These are phyloP conservation scores for Menura novaehollandiae DNA, from an alignment of 2,113 vertebrate genomes.

Conservation along the genomic window DNA sequence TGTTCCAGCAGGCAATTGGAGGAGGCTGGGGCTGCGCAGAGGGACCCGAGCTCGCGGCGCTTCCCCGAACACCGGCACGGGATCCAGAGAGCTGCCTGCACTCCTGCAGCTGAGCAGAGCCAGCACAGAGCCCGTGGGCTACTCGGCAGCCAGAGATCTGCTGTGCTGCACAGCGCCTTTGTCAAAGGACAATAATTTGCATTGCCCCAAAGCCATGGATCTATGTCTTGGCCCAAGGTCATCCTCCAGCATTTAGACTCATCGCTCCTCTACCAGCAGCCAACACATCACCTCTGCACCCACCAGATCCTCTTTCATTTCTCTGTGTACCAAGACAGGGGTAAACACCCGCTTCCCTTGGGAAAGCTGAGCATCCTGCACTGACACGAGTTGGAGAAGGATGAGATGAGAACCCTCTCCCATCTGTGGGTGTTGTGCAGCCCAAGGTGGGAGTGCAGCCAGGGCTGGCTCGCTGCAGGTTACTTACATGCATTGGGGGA, in stretches of 20 bases:
- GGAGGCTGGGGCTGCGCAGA: not conserved
- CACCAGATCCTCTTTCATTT: not conserved
- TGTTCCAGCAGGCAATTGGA: not conserved
- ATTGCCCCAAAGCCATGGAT: not conserved
- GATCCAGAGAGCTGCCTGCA: not conserved
- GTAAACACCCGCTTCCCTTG: not conserved
- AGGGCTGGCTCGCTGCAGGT: not conserved
- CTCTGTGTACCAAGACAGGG: not conserved
- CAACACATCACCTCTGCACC: not conserved
- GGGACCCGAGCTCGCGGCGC: accelerated
- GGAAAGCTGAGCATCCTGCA: not conserved
- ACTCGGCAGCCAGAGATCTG: not conserved
- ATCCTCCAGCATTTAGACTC: not conserved
- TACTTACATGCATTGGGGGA: conserved; percentile 93
- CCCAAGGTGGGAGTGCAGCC: not conserved
- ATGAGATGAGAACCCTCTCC: not conserved
- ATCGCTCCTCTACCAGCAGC: not conserved
- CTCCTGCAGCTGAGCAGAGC: not conserved
- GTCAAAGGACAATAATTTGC: not conserved
- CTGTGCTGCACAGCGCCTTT: not conserved
- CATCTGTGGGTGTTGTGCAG: not conserved
- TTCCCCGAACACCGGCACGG: not conserved
- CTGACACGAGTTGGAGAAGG: not conserved
- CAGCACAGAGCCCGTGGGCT: not conserved
- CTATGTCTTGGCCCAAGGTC: not conserved